phyloP scores from a whole-genome alignment of 2,797 vertebrate species.

The Xenops minutus region DNA sequence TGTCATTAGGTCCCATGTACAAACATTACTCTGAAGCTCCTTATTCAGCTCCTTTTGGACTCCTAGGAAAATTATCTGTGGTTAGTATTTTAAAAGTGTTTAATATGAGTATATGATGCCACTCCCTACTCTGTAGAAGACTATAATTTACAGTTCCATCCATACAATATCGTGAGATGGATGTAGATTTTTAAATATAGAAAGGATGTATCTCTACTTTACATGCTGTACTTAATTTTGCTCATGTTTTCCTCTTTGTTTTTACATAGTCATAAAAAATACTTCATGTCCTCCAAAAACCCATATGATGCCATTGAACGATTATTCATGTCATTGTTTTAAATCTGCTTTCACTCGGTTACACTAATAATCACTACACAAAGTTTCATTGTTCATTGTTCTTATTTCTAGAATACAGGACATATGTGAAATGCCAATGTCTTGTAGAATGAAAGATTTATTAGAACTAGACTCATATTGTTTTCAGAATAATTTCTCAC shows the following conservation, averaged over 20 bases:
- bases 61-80: not conserved
- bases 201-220: not conserved
- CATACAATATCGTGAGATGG: not conserved
- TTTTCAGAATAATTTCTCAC: not conserved
- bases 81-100: not conserved
- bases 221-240: not conserved
- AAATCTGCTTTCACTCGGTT: not conserved
- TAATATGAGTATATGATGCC: not conserved
- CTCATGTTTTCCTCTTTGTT: not conserved
- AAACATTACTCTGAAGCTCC: not conserved
- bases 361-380: not conserved
- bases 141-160: not conserved
- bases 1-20: not conserved
- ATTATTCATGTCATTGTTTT: not conserved
- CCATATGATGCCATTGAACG: not conserved
- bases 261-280: not conserved
- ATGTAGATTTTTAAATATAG: not conserved
- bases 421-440: not conserved
- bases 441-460: not conserved
- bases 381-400: not conserved
- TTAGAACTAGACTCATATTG: not conserved
- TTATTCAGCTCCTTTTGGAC: not conserved
- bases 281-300: not conserved
- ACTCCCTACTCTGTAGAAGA: not conserved
- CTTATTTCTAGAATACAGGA: not conserved